A percentile compares a stretch with the other conserved stretches of the same genome.
These are phyloP conservation scores for Sepioteuthis lessoniana DNA, from an alignment of 2,888 invertebrate species.

Conservation along the genomic window DNA sequence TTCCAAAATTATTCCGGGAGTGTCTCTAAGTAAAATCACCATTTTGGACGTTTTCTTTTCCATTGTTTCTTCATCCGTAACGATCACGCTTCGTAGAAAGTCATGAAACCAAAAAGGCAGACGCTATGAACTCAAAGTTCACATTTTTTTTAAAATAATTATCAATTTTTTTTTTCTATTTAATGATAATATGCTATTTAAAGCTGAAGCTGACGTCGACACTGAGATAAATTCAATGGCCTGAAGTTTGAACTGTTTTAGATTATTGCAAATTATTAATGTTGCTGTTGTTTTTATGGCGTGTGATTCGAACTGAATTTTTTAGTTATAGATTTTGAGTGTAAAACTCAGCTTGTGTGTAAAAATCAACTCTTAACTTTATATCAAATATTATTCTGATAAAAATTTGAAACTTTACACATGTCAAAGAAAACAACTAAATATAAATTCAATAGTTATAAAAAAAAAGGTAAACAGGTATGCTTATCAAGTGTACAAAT, in stretches of 20 bases:
- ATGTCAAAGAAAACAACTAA: too few species aligned
- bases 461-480: too few species aligned
- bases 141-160: background rate
- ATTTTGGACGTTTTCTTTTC: background rate
- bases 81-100: background rate
- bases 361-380: background rate
- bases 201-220: background rate
- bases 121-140: background rate
- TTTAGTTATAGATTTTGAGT: background rate
- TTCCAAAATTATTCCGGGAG: background rate
- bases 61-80: background rate
- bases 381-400: too few species aligned
- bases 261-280: background rate
- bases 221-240: background rate
- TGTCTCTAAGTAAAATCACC: background rate
- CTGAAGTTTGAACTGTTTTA: background rate
- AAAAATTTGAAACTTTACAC: too few species aligned
- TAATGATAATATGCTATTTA: background rate
- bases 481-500: too few species aligned
- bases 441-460: too few species aligned
- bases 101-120: background rate
- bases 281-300: background rate
- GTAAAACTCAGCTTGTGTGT: background rate
- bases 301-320: background rate
- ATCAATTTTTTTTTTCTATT: background rate